phyloP scores from a whole-genome alignment of 2,888 invertebrate genomes.

The Diogma glabrata region DNA sequence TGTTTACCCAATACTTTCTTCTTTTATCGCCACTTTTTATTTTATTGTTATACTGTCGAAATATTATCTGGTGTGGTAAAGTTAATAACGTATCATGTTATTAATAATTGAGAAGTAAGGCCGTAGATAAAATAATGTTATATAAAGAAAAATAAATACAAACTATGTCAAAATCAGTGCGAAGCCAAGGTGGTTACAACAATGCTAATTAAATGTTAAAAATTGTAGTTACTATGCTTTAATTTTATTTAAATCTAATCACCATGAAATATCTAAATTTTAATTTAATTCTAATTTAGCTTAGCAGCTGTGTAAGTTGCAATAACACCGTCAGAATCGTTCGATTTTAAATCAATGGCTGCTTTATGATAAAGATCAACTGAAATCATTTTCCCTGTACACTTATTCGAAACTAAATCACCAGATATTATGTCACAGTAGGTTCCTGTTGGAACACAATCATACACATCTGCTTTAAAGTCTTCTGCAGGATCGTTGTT shows the following conservation, averaged over 20 bases:
- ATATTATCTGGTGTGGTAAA: too few relatives aligned
- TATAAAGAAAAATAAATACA: too few relatives aligned
- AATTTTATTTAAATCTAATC: background rate
- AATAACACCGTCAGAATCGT: slow-evolving; percentile 48
- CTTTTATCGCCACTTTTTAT: too few relatives aligned
- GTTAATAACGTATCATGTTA: too few relatives aligned
- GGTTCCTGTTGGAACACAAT: slow-evolving; percentile 53
- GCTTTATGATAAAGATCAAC: slow-evolving; percentile 48
- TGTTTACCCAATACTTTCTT: too few relatives aligned
- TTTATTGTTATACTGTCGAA: too few relatives aligned
- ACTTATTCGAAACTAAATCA: slow-evolving; percentile 37
- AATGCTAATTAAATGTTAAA: background rate
- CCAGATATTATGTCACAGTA: slow-evolving; percentile 76
- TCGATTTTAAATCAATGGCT: slow-evolving; percentile 40
- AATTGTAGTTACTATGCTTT: background rate
- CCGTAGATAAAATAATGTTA: too few relatives aligned
- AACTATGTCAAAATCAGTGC: too few relatives aligned
- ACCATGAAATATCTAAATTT: background rate
- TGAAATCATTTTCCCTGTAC: slow-evolving; percentile 50
- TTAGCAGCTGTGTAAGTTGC: slow-evolving; percentile 45
- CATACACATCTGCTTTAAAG: slow-evolving; percentile 11
- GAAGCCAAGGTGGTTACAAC: background rate
- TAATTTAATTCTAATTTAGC: slow-evolving; percentile 29
- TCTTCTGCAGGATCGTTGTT: slow-evolving; percentile 42
- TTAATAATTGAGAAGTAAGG: too few relatives aligned